Evolutionary conservation across 2,888 invertebrate species (phyloP), one percentile per base, ranked within the genome.

Genomic region (Leucophora obtusa): DNA sequence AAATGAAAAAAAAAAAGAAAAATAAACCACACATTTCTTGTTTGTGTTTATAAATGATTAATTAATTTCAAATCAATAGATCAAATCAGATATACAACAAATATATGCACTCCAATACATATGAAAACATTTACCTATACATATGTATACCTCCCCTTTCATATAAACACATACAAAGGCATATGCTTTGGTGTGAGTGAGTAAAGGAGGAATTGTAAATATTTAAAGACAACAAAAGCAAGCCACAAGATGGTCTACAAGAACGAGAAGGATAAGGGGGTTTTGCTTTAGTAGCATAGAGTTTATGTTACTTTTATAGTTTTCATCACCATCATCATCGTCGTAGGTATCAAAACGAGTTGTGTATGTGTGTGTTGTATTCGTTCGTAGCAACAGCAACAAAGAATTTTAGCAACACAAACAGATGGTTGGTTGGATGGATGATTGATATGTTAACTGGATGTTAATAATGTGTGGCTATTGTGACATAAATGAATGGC

Each of bases 401-500:
- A 43, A 21, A 21, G 28, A 28, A 28, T 28, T 47, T n/a, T n/a
- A n/a, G 14, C 43, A 14, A 47, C n/a, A 47, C n/a, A 47, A 14
- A 47, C 43, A 47, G 43, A 47, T 47, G 43, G 38, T 38, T 38
- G 38, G 38, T n/a, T 47, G 43, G 14, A 47, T 38, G 38, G 38
- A 66, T 80, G 72, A 80, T 80, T 80, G 80, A 73, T 80, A 72
- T 80, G 80, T 80, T 80, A 80, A 80, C 76, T 80, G 68, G 60
- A 50, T 76, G 76, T 76, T 80, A 68, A 80, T 73, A 68, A 75
- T 76, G 68, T 63, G 56, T 56, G 50, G 66, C 71, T 69, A 56
- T 76, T 76, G 75, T 59, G 63, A 72, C 71, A 58, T 68, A 63
- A 80, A 80, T 76, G 75, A 80, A 80, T 80, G 58, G 17, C 71